Conservation (phyloP, 2,113 vertebrate genomes). For the Scytalopus superciliaris region DNA sequence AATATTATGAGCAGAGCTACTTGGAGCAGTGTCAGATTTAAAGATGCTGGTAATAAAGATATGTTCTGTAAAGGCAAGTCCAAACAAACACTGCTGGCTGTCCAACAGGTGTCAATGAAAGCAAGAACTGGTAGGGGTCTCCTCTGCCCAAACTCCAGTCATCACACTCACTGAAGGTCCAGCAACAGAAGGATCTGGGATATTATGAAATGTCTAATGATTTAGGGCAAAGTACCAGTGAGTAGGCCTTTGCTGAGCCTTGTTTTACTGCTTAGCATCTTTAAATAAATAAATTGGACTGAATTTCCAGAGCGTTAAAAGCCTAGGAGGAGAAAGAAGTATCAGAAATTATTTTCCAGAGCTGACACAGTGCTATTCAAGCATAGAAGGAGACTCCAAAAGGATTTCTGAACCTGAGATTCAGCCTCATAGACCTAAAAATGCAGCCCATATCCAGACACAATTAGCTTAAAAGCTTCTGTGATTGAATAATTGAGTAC, state of each 20-base stretch:
- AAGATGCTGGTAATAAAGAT: not conserved
- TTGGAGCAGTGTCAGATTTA: not conserved
- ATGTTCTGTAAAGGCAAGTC: not conserved
- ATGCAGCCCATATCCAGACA: not conserved
- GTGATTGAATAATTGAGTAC: slow-evolving; percentile 37
- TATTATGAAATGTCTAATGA: not conserved
- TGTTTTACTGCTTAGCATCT: not conserved
- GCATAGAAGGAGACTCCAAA: accelerated
- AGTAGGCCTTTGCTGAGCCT: not conserved
- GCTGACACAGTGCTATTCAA: not conserved
- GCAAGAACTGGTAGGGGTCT: not conserved
- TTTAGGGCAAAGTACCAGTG: not conserved
- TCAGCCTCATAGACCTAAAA: not conserved
- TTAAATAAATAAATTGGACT: not conserved
- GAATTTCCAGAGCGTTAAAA: not conserved
- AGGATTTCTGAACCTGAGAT: not conserved
- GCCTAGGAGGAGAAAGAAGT: not conserved
- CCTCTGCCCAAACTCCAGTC: not conserved
- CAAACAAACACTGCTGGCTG: not conserved
- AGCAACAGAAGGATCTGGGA: not conserved
- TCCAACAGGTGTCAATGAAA: not conserved
- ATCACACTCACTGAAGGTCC: not conserved
- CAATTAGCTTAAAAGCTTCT: slow-evolving; percentile 41
- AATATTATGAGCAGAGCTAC: not conserved
- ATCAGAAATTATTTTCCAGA: not conserved